Percentiles rank a stretch among this genome's conserved stretches.
These are phyloP conservation scores for Diorhabda carinulata DNA, from an alignment of 1,140 invertebrate species.

Conservation along the genomic window DNA sequence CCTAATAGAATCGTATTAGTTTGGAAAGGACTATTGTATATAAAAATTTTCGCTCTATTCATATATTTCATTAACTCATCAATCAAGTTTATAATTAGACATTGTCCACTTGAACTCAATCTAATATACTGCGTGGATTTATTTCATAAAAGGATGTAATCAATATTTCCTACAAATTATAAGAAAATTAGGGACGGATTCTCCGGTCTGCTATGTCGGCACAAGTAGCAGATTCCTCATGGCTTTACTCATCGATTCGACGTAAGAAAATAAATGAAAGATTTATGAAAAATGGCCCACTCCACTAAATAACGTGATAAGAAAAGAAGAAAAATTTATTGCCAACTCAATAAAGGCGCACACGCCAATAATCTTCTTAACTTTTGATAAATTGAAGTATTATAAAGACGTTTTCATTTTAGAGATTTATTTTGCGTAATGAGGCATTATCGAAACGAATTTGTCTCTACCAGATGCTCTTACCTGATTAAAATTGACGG, in stretches of 20 bases:
- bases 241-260: too few species aligned
- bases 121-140: too few species aligned
- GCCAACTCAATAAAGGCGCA: neutral
- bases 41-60: too few species aligned
- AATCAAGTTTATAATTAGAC: too few species aligned
- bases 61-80: too few species aligned
- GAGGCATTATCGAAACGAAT: constrained; percentile 1
- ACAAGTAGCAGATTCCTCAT: neutral
- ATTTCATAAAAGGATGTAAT: too few species aligned
- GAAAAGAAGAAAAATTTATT: constrained; percentile 1
- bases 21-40: too few species aligned
- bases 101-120: too few species aligned
- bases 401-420: constrained; percentile 3
- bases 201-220: neutral
- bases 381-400: constrained; percentile 3
- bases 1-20: too few species aligned
- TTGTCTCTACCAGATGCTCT: neutral
- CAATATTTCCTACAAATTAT: neutral
- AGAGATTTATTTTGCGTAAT: constrained; percentile 2
- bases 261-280: neutral
- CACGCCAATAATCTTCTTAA: constrained; percentile 2
- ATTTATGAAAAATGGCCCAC: neutral
- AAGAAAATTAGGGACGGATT: neutral
- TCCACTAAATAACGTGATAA: constrained; percentile 2
- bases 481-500: neutral